Evolutionary conservation across 2,113 vertebrate species (phyloP).

Genomic region (Chinchilla lanigera): DNA sequence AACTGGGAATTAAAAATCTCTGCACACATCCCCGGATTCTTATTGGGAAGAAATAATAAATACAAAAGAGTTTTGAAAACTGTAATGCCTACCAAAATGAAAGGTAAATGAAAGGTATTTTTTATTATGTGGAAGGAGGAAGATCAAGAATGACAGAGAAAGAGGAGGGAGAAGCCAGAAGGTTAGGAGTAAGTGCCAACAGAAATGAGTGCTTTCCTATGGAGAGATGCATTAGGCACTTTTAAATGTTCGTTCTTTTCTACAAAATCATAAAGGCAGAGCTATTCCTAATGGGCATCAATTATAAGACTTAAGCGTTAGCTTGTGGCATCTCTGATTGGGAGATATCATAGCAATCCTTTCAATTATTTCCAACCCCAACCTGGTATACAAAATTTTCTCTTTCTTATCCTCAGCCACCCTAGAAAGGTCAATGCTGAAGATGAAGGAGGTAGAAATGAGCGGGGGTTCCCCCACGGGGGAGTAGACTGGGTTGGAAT

Average conservation of each 20-base stretch:
- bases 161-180: slow-evolving; percentile 46
- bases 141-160: slow-evolving; percentile 59
- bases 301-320: slow-evolving; percentile 58
- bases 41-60: slow-evolving; percentile 17
- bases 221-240: slow-evolving; percentile 66
- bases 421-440: background rate
- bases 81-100: slow-evolving; percentile 26
- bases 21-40: background rate
- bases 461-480: accelerated
- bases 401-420: background rate
- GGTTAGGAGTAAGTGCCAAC: background rate
- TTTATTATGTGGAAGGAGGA: slow-evolving; percentile 52
- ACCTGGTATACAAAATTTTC: background rate
- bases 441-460: background rate
- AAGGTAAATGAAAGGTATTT: slow-evolving; percentile 44
- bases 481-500: background rate
- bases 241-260: slow-evolving; percentile 24
- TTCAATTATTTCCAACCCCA: background rate
- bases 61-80: slow-evolving; percentile 28
- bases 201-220: slow-evolving; percentile 54
- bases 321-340: slow-evolving; percentile 35
- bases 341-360: background rate
- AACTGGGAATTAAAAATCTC: slow-evolving; percentile 51
- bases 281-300: slow-evolving; percentile 62
- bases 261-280: slow-evolving; percentile 60